A percentile compares a stretch with the other conserved stretches of the same genome.
Conservation (phyloP, 2,797 vertebrate genomes). For the Protosalanx chinensis region DNA sequence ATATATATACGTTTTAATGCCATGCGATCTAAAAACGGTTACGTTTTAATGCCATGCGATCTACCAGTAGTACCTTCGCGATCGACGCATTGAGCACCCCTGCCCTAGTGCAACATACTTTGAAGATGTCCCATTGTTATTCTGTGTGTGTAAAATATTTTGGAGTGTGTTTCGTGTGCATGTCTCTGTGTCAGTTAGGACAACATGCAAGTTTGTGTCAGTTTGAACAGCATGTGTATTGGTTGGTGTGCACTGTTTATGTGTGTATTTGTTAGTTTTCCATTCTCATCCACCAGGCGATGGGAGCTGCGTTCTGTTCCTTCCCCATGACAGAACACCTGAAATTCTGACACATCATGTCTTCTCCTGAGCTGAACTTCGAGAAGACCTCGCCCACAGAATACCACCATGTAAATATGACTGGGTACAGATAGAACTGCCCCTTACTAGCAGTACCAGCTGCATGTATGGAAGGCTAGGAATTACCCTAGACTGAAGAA, state of each 20-base stretch:
- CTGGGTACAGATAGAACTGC: neutral
- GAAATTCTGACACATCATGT: constrained; percentile 34
- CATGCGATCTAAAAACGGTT: too few species aligned
- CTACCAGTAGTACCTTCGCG: too few species aligned
- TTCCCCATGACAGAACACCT: constrained; percentile 40
- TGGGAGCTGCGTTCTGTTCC: constrained; percentile 23
- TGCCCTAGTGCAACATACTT: constrained; percentile 11
- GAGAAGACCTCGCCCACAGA: constrained; percentile 23
- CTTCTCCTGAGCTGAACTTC: constrained; percentile 9
- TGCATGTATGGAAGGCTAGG: neutral
- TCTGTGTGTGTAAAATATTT: constrained; percentile 16
- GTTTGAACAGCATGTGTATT: neutral
- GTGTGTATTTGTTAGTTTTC: constrained; percentile 14
- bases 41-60: too few species aligned
- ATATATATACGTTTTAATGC: too few species aligned
- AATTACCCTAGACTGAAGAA: neutral
- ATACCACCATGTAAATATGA: constrained; percentile 7
- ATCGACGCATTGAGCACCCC: too few species aligned
- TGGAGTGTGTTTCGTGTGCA: constrained; percentile 4
- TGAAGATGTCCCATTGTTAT: constrained; percentile 34
- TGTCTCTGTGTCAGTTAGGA: neutral
- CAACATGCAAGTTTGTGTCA: constrained; percentile 3
- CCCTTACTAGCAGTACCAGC: constrained; percentile 20
- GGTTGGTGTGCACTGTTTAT: constrained; percentile 4
- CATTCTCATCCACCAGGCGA: constrained; percentile 24